Evolutionary conservation across 2,888 invertebrate genomes (phyloP).

Genomic region (Gryllus longicercus): DNA sequence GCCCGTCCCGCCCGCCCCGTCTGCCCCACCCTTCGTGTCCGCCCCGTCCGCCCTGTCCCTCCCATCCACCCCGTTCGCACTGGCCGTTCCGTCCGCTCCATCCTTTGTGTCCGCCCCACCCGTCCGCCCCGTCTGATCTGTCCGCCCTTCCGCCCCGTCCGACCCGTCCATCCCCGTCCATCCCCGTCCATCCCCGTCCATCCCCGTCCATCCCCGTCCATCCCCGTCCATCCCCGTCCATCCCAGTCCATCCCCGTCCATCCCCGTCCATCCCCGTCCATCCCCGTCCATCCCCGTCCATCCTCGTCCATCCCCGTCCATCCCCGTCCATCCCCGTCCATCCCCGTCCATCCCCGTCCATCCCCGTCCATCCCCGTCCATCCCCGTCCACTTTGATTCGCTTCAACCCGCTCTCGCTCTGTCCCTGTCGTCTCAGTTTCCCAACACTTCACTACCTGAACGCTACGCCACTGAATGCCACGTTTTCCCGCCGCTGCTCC

Average conservation of each 20-base stretch:
- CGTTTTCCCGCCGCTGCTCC: no score
- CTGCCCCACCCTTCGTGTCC: no score
- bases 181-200: no score
- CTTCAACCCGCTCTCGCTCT: not conserved
- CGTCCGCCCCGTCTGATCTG: no score
- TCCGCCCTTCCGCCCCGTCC: not conserved
- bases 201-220: no score
- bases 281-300: not conserved
- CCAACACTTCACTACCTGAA: no score
- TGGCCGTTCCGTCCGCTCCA: not conserved
- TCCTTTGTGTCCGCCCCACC: not conserved
- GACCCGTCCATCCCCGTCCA: no score
- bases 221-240: no score
- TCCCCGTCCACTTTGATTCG: not conserved
- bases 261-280: not conserved
- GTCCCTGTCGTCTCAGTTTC: no score
- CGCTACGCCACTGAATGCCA: not conserved
- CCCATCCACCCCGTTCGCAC: not conserved
- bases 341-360: not conserved
- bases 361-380: not conserved
- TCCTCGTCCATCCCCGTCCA: no score
- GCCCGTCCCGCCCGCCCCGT: not conserved
- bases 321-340: no score
- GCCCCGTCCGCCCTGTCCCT: not conserved
- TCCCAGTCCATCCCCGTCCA: not conserved